phyloP scores from a whole-genome alignment of 2,113 vertebrate genomes.

The Campylomormyrus numenius region DNA sequence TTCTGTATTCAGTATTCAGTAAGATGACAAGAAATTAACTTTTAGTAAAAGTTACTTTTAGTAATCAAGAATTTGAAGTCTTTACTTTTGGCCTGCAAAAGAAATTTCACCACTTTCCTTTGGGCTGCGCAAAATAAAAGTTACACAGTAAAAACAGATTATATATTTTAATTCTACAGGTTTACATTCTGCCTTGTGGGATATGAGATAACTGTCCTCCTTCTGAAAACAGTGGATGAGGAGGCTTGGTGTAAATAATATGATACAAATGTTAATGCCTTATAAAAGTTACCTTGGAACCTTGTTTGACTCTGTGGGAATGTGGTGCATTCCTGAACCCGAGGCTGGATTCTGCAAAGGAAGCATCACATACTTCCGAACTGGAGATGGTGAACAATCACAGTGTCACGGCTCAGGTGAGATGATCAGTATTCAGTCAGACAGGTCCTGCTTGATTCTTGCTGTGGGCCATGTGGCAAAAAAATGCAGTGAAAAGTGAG shows the following conservation, averaged over 20 bases:
- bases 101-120: background rate
- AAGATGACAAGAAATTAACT: background rate
- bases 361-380: slow-evolving; percentile 68
- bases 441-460: background rate
- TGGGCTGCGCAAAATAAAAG: background rate
- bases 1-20: background rate
- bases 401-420: slow-evolving; percentile 67
- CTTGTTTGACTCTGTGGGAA: slow-evolving; percentile 49
- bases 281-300: background rate
- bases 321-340: slow-evolving; percentile 74
- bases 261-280: background rate
- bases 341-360: slow-evolving; percentile 66
- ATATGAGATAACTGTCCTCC: slow-evolving; percentile 62
- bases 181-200: slow-evolving; percentile 68
- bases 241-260: slow-evolving; percentile 51
- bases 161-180: slow-evolving; percentile 41
- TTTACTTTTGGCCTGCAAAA: background rate
- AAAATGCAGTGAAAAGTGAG: background rate
- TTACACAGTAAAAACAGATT: background rate
- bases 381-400: slow-evolving; percentile 52
- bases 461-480: background rate
- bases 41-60: background rate
- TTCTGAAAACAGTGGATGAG: slow-evolving; percentile 65
- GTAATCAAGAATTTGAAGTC: background rate
- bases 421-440: slow-evolving; percentile 43